phyloP scores from a whole-genome alignment of 2,888 invertebrate genomes.

The Scaptomyza flava region DNA sequence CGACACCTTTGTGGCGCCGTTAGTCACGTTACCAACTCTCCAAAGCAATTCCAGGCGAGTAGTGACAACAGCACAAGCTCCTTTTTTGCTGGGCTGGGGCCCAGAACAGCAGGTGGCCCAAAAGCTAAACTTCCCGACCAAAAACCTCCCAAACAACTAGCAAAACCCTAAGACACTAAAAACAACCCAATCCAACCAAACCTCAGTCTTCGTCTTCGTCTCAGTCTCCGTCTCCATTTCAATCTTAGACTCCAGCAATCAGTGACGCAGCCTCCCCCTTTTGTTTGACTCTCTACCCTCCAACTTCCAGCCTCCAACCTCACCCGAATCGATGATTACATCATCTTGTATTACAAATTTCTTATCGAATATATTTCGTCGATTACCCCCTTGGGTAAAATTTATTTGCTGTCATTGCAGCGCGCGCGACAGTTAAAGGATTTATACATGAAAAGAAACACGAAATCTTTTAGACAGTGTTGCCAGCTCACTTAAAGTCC shows the following conservation, averaged over 20 bases:
- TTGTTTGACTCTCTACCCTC: neutral
- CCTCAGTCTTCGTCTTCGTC: slow-evolving; percentile 1
- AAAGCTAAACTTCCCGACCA: slow-evolving; percentile 4
- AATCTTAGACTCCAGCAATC: slow-evolving; percentile 24
- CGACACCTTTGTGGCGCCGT: slow-evolving; percentile 79
- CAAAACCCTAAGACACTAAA: slow-evolving; percentile 7
- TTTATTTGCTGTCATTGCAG: slow-evolving; percentile 82
- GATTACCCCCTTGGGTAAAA: slow-evolving; percentile 84
- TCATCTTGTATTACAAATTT: slow-evolving; percentile 79
- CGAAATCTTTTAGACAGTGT: slow-evolving; percentile 19
- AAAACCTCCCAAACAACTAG: slow-evolving; percentile 7
- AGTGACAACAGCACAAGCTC: slow-evolving; percentile 73
- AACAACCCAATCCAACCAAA: slow-evolving; percentile 13
- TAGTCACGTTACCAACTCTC: slow-evolving; percentile 73
- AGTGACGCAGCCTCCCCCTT: slow-evolving; percentile 16
- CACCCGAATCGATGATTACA: slow-evolving; percentile 66
- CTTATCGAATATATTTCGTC: slow-evolving; percentile 82
- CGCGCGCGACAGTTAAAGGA: slow-evolving; percentile 81
- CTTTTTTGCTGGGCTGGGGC: slow-evolving; percentile 12
- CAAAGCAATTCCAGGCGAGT: slow-evolving; percentile 71
- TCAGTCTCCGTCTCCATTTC: slow-evolving; percentile 8
- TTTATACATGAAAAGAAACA: slow-evolving; percentile 58
- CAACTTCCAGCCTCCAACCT: neutral
- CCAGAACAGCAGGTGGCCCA: slow-evolving; percentile 62
- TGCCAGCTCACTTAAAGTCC: slow-evolving; percentile 24